Percentiles rank a stretch among this genome's conserved stretches.
Evolutionary conservation across 2,797 vertebrate species (phyloP).

Genomic region (Pseudotriccus pelzelni): DNA sequence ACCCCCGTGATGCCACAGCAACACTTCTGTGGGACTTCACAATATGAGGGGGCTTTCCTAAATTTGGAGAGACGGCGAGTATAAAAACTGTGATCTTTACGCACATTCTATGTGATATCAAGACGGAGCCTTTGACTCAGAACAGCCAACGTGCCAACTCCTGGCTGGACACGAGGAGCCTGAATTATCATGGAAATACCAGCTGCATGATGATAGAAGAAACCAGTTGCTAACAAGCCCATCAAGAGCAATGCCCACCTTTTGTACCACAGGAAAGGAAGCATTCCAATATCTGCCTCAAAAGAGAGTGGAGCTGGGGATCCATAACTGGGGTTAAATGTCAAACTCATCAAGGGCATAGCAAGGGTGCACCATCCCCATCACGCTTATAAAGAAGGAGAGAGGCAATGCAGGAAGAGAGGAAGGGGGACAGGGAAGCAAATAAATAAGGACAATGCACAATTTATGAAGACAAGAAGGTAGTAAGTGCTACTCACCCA

Average conservation of each 20-base stretch:
- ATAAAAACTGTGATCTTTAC: not conserved
- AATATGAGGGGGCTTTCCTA: not conserved
- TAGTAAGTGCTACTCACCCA: constrained; percentile 64
- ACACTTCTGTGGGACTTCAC: not conserved
- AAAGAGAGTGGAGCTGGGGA: not conserved
- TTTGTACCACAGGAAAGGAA: not conserved
- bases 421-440: constrained; percentile 30
- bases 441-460: constrained; percentile 68
- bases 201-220: not conserved
- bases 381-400: not conserved
- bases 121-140: not conserved
- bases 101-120: not conserved
- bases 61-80: not conserved
- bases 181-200: not conserved
- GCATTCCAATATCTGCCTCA: not conserved
- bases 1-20: not conserved
- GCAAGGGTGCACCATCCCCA: not conserved
- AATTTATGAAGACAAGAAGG: constrained; percentile 70
- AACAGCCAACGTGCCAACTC: not conserved
- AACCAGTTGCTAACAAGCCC: not conserved
- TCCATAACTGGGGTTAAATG: not conserved
- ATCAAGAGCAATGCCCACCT: not conserved
- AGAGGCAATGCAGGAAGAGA: not conserved
- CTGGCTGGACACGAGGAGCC: not conserved
- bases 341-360: not conserved